Evolutionary conservation across 1,140 invertebrate species (phyloP), one percentile per base, ranked within the genome.

Genomic region (Brachionus rotundiformis): DNA sequence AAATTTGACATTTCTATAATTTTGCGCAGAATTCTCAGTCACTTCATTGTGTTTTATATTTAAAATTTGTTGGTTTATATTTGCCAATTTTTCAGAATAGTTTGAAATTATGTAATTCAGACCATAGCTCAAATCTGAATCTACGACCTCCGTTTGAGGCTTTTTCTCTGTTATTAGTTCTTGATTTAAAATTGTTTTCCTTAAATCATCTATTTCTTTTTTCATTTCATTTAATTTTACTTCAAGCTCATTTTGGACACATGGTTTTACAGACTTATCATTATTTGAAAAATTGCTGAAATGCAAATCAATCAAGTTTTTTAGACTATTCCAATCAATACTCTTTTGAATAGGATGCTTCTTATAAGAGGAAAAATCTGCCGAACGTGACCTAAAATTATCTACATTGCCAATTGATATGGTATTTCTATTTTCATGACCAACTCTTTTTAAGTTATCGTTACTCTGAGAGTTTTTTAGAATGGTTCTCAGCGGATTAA

Each of bases 281-380:
- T 68, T 27, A 8, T 11, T 33, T 13, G 61, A 33, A 29, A 29
- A 33, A 27, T 63, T 36, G 10, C n/a, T 36, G 16, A 68, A 68
- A 23, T 68, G 63, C 36, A 68, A 68, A 68, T 68, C 8, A 36
- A 68, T 68, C n/a, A 68, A 68, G 29, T 36, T 16, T 68, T 68
- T 31, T 23, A 68, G 29, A 68, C 36, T 29, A 36, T 68, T 68
- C 63, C 63, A 68, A 36, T 68, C 33, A 2, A 68, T 16, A 16
- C 33, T 68, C 10, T 68, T 68, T 39, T 29, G 61, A 27, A 68
- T 36, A 0, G 27, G 3, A 19, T 3, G 10, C n/a, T 36, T 68
- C 36, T n/a, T 2, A 39, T n/a, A 36, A 31, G 31, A 11, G 16
- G 33, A 19, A 68, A 68, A 68, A 19, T 68, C 63, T 16, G 63